These are phyloP conservation scores for Halcyon chelicuti DNA, from an alignment of 2,797 vertebrate genomes.

Conservation along the genomic window DNA sequence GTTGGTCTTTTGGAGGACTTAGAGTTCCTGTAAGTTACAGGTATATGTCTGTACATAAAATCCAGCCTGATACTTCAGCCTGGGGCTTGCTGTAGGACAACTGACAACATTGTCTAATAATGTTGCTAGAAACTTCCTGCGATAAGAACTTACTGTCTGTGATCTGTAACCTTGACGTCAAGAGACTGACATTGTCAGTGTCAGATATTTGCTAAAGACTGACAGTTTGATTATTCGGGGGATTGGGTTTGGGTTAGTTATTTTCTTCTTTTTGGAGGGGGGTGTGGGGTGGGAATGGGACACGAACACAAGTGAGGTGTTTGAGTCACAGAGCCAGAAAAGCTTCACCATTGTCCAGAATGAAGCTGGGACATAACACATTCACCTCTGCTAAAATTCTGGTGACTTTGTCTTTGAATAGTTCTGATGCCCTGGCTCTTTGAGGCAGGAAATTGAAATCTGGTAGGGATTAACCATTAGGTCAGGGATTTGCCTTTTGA, in stretches of 20 bases:
- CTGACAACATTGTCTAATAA: fast-evolving
- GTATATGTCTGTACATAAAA: background rate
- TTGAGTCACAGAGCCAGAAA: background rate
- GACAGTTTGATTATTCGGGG: background rate
- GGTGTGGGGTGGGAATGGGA: too few relatives aligned
- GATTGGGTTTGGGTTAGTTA: background rate
- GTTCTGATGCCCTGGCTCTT: background rate
- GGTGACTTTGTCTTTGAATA: background rate
- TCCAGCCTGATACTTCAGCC: background rate
- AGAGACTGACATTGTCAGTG: background rate
- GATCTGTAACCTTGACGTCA: background rate
- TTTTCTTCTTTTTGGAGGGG: fast-evolving
- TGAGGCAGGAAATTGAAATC: slow-evolving; percentile 13
- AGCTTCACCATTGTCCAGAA: background rate
- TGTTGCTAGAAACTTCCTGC: background rate
- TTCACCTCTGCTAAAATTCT: background rate
- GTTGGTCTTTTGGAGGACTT: background rate
- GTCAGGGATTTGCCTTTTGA: background rate
- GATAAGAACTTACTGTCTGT: fast-evolving
- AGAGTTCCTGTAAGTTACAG: background rate
- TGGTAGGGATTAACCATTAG: background rate
- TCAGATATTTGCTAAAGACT: background rate
- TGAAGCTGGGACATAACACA: background rate
- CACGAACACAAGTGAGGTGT: background rate
- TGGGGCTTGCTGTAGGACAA: background rate